A percentile compares a stretch with the other conserved stretches of the same genome.
Evolutionary conservation across 1,140 invertebrate species (phyloP).

Genomic region (Drosophila neocordata): DNA sequence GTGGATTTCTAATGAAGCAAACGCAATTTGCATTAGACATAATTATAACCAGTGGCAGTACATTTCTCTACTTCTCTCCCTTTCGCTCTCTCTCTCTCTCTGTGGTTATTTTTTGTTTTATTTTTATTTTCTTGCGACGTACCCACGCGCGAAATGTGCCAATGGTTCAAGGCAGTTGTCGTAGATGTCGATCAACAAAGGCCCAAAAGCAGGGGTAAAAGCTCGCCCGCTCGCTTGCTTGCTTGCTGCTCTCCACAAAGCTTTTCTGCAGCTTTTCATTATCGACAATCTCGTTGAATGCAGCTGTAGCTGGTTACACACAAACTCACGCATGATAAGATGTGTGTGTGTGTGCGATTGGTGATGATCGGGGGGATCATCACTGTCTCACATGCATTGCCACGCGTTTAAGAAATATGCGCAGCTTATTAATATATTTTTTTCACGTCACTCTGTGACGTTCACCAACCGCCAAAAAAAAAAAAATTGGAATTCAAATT

Average conservation of each 20-base stretch:
- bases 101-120: not conserved
- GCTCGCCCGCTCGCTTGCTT: not conserved
- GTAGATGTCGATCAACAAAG: constrained; percentile 20
- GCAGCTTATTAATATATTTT: constrained; percentile 33
- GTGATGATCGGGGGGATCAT: not conserved
- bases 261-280: constrained; percentile 22
- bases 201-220: constrained; percentile 28
- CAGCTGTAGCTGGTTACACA: constrained; percentile 18
- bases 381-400: not conserved
- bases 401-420: constrained; percentile 27
- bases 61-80: not conserved
- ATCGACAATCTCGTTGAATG: constrained; percentile 32
- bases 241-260: not conserved
- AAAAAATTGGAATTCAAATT: constrained; percentile 15
- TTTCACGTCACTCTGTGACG: constrained; percentile 59
- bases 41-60: not conserved
- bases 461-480: constrained; percentile 4
- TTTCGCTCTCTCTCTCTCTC: constrained; percentile 6
- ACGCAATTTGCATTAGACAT: constrained; percentile 28
- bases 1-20: constrained; percentile 30
- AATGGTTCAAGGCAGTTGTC: constrained; percentile 71
- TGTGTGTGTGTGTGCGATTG: not conserved
- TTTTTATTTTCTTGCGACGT: constrained; percentile 20
- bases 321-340: constrained; percentile 18
- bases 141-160: constrained; percentile 65